A percentile compares a stretch with the other conserved stretches of the same genome.
phyloP scores from a whole-genome alignment of 2,797 vertebrate genomes.

The Pampus argenteus region DNA sequence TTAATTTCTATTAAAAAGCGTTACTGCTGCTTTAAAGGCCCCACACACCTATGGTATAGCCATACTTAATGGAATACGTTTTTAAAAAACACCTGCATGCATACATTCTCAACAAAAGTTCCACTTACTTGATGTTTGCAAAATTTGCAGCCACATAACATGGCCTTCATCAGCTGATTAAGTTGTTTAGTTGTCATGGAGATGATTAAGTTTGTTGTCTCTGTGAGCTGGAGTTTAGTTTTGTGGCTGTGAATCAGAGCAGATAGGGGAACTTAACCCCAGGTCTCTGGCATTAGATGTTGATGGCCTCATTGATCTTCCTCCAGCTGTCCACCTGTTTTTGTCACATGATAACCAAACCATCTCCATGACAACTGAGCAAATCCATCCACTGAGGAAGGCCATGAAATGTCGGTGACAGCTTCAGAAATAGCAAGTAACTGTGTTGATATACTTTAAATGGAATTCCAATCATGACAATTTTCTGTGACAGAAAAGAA shows the following conservation, averaged over 20 bases:
- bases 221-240: not conserved
- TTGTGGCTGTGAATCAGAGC: not conserved
- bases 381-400: not conserved
- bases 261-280: not conserved
- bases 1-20: no score
- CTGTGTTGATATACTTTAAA: no score
- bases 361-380: not conserved
- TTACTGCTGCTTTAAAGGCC: not conserved
- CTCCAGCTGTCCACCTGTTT: not conserved
- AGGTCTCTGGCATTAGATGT: not conserved
- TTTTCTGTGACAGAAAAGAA: no score
- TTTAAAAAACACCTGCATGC: no score
- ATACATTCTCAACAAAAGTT: no score
- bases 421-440: no score
- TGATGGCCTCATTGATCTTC: not conserved
- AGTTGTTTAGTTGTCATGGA: not conserved
- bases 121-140: no score
- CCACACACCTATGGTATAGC: not conserved
- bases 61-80: no score
- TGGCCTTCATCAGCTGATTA: no score
- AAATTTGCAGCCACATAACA: not conserved
- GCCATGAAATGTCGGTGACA: no score
- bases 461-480: no score
- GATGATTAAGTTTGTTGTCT: not conserved
- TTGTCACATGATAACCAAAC: not conserved